A percentile compares a stretch with the other conserved stretches of the same genome.
These are phyloP conservation scores for Pluvialis apricaria DNA, from an alignment of 2,113 vertebrate genomes.

Conservation along the genomic window DNA sequence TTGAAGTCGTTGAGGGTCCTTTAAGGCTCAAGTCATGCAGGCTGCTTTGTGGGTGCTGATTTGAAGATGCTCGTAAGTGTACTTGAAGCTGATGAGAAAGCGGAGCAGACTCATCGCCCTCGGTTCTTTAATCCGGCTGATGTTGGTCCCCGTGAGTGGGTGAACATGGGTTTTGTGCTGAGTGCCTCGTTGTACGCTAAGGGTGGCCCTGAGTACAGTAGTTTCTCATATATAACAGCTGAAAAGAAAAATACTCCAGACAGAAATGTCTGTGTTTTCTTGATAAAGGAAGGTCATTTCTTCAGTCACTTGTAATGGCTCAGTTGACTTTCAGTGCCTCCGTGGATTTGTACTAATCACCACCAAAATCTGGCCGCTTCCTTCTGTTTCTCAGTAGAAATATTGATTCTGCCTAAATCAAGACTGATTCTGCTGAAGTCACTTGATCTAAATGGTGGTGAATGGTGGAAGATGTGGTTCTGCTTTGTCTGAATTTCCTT, in stretches of 20 bases:
- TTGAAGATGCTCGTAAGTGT: background rate
- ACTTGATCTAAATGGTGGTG: background rate
- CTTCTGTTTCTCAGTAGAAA: background rate
- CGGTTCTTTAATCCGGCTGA: background rate
- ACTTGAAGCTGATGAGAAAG: constrained; percentile 27
- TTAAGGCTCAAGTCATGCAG: background rate
- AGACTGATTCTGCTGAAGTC: background rate
- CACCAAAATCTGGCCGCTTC: background rate
- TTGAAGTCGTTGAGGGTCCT: background rate
- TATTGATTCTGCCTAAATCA: background rate
- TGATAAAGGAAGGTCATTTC: background rate
- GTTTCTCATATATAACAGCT: background rate
- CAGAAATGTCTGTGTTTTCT: constrained; percentile 43
- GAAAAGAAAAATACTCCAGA: constrained; percentile 4
- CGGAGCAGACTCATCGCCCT: rapidly evolving
- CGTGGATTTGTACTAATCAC: background rate
- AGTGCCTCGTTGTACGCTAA: background rate
- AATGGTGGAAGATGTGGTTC: background rate
- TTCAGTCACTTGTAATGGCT: background rate
- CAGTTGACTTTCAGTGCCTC: background rate
- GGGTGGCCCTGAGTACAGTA: background rate
- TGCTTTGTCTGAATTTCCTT: background rate
- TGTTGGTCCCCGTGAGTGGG: background rate
- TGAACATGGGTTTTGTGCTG: background rate
- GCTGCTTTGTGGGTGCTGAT: background rate